Evolutionary conservation across 2,797 vertebrate genomes (phyloP).

Genomic region (Sarcophilus harrisii): DNA sequence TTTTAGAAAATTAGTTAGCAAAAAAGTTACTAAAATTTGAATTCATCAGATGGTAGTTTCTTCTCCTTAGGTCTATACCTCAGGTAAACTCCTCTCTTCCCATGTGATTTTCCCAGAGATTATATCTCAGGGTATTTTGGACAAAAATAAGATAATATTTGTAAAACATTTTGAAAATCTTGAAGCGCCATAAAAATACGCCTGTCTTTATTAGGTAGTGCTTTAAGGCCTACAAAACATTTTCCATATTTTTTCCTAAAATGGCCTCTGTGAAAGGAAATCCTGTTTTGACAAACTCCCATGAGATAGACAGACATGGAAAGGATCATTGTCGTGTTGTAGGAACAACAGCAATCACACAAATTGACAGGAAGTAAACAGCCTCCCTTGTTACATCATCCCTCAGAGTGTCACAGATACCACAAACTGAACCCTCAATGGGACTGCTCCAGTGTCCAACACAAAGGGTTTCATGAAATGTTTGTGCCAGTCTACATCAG

Average conservation of each 20-base stretch:
- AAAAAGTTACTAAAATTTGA: background rate
- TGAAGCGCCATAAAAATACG: background rate
- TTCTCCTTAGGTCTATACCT: background rate
- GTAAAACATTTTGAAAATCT: background rate
- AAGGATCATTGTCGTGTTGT: background rate
- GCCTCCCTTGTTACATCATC: background rate
- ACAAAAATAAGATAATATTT: background rate
- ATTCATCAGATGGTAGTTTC: background rate
- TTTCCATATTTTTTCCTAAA: background rate
- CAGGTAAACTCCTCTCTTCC: background rate
- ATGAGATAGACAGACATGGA: background rate
- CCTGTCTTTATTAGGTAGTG: background rate
- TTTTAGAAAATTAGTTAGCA: background rate
- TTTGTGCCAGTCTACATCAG: background rate
- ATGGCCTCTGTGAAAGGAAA: background rate
- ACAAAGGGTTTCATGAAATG: background rate
- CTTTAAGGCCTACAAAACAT: background rate
- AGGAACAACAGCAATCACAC: background rate
- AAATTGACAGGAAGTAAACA: background rate
- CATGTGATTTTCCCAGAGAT: background rate
- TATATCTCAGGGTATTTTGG: background rate
- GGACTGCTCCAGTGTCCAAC: background rate
- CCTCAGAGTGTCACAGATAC: background rate
- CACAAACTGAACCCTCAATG: background rate
- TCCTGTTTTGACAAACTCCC: background rate